Evolutionary conservation across 2,113 vertebrate species (phyloP), one percentile per base, ranked within the genome.

Genomic region (Marcusenius ussheri): DNA sequence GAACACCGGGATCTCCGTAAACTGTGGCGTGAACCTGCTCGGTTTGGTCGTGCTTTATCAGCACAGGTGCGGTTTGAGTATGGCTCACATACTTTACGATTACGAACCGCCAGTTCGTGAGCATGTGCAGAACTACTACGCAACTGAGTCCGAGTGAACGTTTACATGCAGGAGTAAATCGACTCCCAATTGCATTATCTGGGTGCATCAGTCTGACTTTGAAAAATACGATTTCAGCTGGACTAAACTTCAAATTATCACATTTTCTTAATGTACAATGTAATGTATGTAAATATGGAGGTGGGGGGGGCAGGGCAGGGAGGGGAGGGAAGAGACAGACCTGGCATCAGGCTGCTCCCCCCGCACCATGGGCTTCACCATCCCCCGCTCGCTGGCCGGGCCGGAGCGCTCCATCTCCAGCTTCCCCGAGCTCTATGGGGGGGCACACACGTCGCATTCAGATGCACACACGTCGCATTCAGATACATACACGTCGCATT

Each of bases 361-460:
- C n/a, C 98, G 92, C 19, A 98, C 94, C 96, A 97, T 97, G 0
- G 98, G 98, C 93, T 98, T 99, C 91, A 99, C 98, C 97, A 97
- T 97, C 19, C 98, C 97, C 77, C 97, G 93, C 93, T 97, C 97
- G 0, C 94, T 94, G 95, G 93, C 53, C 92, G 93, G 0, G 3
- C 93, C 91, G 0, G 92, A 91, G 89, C 97, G 94, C 92, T 99
- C 98, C 91, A 97, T 95, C 21, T 99, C 98, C 94, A 98, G 95
- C 92, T 98, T 97, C 47, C 96, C 96, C 66, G 97, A 96, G 93
- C 97, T 98, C 98, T 99, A 93, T 47, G 91, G 90, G 90, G n/a
- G 50, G 77, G 19, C 74, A 1, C 8, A 58, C 27, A 88, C 17
- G n/a, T 46, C n/a, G 31, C 31, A 35, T 35, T 35, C 31, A 35